Evolutionary conservation across 2,797 vertebrate genomes (phyloP).

Genomic region (Syngnathus rostellatus): DNA sequence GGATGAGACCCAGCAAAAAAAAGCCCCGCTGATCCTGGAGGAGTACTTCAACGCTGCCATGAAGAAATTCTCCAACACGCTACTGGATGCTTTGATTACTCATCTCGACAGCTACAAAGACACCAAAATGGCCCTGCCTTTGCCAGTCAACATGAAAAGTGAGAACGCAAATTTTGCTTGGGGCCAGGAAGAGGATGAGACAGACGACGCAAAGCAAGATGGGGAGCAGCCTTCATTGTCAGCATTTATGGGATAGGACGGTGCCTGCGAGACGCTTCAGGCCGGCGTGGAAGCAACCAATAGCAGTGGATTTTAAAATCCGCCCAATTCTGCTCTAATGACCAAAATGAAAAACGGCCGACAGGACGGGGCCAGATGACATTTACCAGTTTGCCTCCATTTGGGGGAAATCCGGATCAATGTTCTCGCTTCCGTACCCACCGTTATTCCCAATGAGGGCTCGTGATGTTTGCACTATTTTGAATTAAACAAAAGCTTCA

Average conservation of each 20-base stretch:
- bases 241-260: neutral
- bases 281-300: neutral
- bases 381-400: neutral
- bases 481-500: neutral
- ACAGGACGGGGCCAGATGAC: neutral
- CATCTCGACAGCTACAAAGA: slow-evolving; percentile 4
- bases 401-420: neutral
- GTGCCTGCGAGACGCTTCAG: neutral
- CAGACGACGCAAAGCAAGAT: neutral
- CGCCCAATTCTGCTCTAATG: neutral
- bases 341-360: too few species aligned
- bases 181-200: neutral
- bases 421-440: neutral
- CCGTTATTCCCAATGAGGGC: neutral
- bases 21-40: slow-evolving; percentile 2
- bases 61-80: slow-evolving; percentile 8
- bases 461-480: neutral
- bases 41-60: slow-evolving; percentile 6
- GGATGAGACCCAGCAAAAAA: neutral
- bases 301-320: neutral
- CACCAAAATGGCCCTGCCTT: neutral
- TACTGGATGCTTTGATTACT: slow-evolving; percentile 2
- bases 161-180: neutral
- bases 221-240: neutral
- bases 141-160: neutral